These are phyloP conservation scores for Teleiodes luculella DNA, from an alignment of 2,888 invertebrate genomes.

Conservation along the genomic window DNA sequence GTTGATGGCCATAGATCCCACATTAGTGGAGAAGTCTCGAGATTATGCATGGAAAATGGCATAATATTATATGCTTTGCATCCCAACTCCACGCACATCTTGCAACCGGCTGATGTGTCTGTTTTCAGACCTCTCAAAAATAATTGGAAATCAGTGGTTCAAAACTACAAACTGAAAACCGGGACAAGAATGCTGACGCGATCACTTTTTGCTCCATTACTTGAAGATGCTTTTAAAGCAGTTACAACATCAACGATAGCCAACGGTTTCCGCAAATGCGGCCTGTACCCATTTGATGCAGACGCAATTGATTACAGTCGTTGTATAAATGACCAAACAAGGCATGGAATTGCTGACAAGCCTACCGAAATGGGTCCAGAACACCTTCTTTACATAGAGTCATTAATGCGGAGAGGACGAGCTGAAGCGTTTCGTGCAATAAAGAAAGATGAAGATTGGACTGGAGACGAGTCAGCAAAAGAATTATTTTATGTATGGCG, in stretches of 20 bases:
- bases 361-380: background rate
- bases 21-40: slow-evolving; percentile 15
- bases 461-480: background rate
- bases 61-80: slow-evolving; percentile 15
- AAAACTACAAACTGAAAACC: slow-evolving; percentile 6
- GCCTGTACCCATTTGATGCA: slow-evolving; percentile 13
- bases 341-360: background rate
- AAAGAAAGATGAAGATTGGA: background rate
- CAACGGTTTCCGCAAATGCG: slow-evolving; percentile 16
- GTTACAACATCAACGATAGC: slow-evolving; percentile 6
- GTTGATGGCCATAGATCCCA: slow-evolving; percentile 18
- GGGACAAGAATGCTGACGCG: slow-evolving; percentile 4
- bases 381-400: background rate
- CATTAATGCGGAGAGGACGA: background rate
- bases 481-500: background rate
- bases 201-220: slow-evolving; percentile 15
- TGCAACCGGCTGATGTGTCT: slow-evolving; percentile 18
- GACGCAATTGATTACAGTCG: slow-evolving; percentile 8
- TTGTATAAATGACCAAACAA: background rate
- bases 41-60: slow-evolving; percentile 15
- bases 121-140: slow-evolving; percentile 15
- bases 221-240: background rate
- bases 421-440: background rate
- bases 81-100: slow-evolving; percentile 18
- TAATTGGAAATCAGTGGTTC: slow-evolving; percentile 11